Evolutionary conservation across 1,140 invertebrate species (phyloP), one percentile per base, ranked within the genome.

Genomic region (Drosophila eugracilis): DNA sequence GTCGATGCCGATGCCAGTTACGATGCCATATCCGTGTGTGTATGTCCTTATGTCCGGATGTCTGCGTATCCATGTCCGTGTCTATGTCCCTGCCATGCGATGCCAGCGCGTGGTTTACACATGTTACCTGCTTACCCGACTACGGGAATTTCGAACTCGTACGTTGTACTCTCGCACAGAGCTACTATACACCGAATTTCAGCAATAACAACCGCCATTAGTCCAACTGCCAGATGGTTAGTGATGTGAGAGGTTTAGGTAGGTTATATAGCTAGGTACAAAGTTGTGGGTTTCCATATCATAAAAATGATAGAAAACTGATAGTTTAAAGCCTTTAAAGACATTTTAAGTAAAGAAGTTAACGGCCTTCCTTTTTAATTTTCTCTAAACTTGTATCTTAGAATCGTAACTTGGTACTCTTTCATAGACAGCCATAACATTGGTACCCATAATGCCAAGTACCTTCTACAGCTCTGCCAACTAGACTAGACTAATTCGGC

Each of bases 91-190:
- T 77, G 77, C 76, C 77, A 86, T 86, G 66, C 72, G 81, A 84
- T 85, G 81, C 58, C 80, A 85, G 60, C 60, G 72, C 53, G 80
- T 85, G 80, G 81, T 80, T 86, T 80, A 77, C 74, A 81, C 69
- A 83, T 77, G 74, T 73, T 77, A 71, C 50, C 53, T 48, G 69
- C 71, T 75, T 57, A 58, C 50, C 66, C 47, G 34, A 45, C 22
- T 28, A 36, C 54, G 17, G 9, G 14, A 49, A 58, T 53, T 57
- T 32, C 26, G 17, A 39, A 24, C 24, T 26, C 45, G 32, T 41
- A 37, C 36, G 3, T 14, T 14, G 15, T 17, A 30, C 28, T n/a
- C 30, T 36, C 14, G 3, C 49, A 67, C 24, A n/a, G 37, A 34
- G 26, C 72, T 34, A 32, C 59, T n/a, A n/a, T n/a, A n/a, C n/a